Evolutionary conservation across 1,140 invertebrate genomes (phyloP).

Genomic region (Scaptomyza graminum): DNA sequence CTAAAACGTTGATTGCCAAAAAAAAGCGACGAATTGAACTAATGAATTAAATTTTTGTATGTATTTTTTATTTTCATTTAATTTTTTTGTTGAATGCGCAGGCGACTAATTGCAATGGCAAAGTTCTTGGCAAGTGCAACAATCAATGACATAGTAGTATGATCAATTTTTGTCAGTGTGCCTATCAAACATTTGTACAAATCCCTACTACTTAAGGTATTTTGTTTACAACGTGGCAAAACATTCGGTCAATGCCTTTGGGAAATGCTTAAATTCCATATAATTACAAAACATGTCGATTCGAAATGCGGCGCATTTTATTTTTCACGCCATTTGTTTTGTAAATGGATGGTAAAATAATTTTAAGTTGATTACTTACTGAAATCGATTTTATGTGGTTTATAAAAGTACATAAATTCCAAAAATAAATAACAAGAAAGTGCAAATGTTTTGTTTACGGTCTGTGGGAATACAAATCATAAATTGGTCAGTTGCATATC

Average conservation of each 20-base stretch:
- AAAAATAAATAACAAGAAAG: background rate
- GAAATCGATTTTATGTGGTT: no score
- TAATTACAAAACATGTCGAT: background rate
- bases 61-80: no score
- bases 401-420: no score
- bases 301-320: background rate
- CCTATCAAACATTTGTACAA: background rate
- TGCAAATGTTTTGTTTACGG: background rate
- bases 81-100: background rate
- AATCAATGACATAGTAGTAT: background rate
- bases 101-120: constrained; percentile 1
- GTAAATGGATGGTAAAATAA: background rate
- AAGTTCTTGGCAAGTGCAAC: background rate
- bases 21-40: background rate
- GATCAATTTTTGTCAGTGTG: background rate
- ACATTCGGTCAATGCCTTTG: constrained; percentile 2
- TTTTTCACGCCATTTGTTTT: background rate
- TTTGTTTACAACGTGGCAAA: background rate
- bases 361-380: background rate
- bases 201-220: background rate
- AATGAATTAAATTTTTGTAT: constrained; percentile 1
- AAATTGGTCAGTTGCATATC: no score
- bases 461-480: background rate
- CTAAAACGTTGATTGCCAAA: no score
- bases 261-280: constrained; percentile 1